A percentile compares a stretch with the other conserved stretches of the same genome.
phyloP scores from a whole-genome alignment of 2,888 invertebrate species.

The Syritta pipiens region DNA sequence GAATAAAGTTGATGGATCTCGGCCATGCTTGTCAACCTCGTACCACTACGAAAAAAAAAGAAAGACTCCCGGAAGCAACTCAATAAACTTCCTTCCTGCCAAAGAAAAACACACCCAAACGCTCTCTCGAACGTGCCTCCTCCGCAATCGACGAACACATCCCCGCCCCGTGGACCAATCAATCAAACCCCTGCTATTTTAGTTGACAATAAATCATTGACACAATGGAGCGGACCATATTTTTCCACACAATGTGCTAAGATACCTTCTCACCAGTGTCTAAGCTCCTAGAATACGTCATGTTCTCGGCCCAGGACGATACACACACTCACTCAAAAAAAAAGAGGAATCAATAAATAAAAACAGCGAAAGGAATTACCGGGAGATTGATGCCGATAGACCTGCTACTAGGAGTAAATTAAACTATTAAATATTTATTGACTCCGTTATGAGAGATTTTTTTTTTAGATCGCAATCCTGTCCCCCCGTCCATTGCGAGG shows the following conservation, averaged over 20 bases:
- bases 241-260: neutral
- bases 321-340: no score
- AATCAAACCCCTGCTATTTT: constrained; percentile 48
- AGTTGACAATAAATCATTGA: constrained; percentile 61
- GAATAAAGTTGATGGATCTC: no score
- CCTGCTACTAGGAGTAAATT: constrained; percentile 52
- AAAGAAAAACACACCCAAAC: no score
- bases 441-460: constrained; percentile 37
- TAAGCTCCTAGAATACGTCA: constrained; percentile 6
- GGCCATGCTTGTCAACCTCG: no score
- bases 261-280: neutral
- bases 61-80: no score
- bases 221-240: constrained; percentile 6
- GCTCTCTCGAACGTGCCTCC: no score
- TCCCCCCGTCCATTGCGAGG: no score
- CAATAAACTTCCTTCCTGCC: no score
- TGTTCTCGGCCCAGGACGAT: no score
- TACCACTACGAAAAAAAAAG: no score
- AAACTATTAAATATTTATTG: constrained; percentile 67
- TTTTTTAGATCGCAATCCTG: neutral
- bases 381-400: constrained; percentile 36
- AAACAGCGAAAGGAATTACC: constrained; percentile 15
- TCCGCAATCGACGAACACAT: no score
- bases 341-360: neutral
- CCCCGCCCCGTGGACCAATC: no score